Percentiles rank a stretch among this genome's conserved stretches.
Evolutionary conservation across 2,888 invertebrate genomes (phyloP).

Genomic region (Hermaeophaga mercurialis): DNA sequence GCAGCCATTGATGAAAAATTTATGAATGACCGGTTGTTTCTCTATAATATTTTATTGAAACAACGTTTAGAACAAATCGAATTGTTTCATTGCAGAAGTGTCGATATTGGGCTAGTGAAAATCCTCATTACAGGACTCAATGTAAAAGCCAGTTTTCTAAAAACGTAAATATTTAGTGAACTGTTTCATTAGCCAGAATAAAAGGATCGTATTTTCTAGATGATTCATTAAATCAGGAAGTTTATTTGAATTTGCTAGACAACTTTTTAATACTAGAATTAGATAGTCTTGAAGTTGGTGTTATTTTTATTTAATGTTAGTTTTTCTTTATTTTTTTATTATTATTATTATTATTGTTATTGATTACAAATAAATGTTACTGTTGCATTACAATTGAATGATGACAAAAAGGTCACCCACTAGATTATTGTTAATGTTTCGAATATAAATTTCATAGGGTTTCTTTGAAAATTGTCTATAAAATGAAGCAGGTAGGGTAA

Average conservation of each 20-base stretch:
- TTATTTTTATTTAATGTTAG: too few relatives aligned
- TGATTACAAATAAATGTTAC: too few relatives aligned
- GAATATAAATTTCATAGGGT: too few relatives aligned
- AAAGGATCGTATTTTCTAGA: background rate
- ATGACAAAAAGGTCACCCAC: too few relatives aligned
- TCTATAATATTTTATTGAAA: conserved; percentile 19
- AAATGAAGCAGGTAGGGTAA: too few relatives aligned
- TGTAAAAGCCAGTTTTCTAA: conserved; percentile 25
- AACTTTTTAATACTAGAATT: conserved; percentile 4
- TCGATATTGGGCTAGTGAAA: conserved; percentile 23
- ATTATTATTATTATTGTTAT: too few relatives aligned
- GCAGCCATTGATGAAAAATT: conserved; percentile 13
- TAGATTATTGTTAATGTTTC: too few relatives aligned
- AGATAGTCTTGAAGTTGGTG: too few relatives aligned
- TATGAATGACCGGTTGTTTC: conserved; percentile 4
- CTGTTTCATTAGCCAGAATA: background rate
- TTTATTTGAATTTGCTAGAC: background rate
- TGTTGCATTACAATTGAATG: too few relatives aligned
- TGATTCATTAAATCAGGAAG: background rate
- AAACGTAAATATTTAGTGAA: conserved; percentile 28
- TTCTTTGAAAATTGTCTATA: too few relatives aligned
- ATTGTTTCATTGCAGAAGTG: conserved; percentile 24
- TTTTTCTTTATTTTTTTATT: too few relatives aligned
- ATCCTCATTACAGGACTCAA: conserved; percentile 24
- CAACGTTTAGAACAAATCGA: conserved; percentile 24